Evolutionary conservation across 2,797 vertebrate species (phyloP), one percentile per base, ranked within the genome.

Genomic region (Arremon brunneinucha): DNA sequence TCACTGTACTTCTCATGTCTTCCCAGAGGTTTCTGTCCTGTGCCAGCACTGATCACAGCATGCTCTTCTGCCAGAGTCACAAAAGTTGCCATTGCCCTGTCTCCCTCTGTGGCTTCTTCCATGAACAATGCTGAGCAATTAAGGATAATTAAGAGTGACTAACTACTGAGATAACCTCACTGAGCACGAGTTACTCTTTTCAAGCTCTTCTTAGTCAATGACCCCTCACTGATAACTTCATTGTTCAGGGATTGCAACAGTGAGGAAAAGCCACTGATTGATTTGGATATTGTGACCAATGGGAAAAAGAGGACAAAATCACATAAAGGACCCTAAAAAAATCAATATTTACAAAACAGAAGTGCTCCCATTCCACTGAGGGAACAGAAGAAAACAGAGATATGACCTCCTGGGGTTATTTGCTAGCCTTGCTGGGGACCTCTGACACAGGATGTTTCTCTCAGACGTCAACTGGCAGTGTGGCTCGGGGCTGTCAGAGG

Each of bases 1-100:
- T 26, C 19, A 20, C 19, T 22, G 4, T 55, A 39, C 7, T 3
- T 11, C 9, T 49, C 1, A 9, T 4, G 1, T 41, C 22, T 46
- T 49, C 18, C 22, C 1, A 0, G 7, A 17, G 1, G 4, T 47
- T 52, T 8, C 34, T 56, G 16, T 68, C 16, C 41, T 80, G 11
- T 7, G 5, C 6, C 27, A 41, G 21, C 30, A 4, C 37, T 56
- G 32, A 49, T 60, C 60, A 37, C 14, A 59, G 16, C 17, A 53
- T 39, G 26, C 10, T 34, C 28, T 70, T 65, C 74, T 35, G 26
- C 34, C 14, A 60, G 32, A 67, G 30, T 44, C 43, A 70, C 35
- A 56, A 22, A 57, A 80, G 8, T 27, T 80, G 17, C 20, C 32
- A 5, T 26, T 44, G 17, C 20, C 19, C 63, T 50, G 8, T 37